phyloP scores from a whole-genome alignment of 64 coral and sea anemone genomes.

The Dendronephthya gigantea region DNA sequence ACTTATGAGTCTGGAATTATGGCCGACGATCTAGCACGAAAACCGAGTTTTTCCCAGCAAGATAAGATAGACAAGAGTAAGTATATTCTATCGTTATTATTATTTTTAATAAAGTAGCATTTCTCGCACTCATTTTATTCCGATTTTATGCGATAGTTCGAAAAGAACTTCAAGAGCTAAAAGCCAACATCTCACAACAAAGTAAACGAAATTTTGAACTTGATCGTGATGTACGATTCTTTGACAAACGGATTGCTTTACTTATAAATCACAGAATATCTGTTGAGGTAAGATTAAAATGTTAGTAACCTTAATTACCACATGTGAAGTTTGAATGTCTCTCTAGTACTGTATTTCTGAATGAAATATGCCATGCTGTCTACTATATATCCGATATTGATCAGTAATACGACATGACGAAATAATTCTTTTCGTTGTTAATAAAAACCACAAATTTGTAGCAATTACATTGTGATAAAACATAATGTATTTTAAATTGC shows the following conservation, averaged over 20 bases:
- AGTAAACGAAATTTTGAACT: conserved; percentile 94
- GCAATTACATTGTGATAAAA: neutral
- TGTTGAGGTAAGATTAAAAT: conserved; percentile 77
- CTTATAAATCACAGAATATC: conserved; percentile 85
- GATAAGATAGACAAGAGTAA: neutral
- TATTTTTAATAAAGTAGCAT: neutral
- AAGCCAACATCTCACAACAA: conserved; percentile 74
- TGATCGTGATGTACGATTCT: conserved; percentile 81
- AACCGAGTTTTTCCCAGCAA: neutral
- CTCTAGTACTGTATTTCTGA: neutral
- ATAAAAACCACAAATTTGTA: neutral
- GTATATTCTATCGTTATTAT: neutral
- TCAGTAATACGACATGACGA: neutral
- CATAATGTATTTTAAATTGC: neutral
- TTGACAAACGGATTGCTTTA: conserved; percentile 86
- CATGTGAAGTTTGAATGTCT: neutral
- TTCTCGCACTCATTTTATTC: neutral
- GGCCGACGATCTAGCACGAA: neutral
- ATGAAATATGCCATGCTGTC: neutral
- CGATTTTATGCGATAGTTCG: conserved; percentile 45
- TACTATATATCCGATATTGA: neutral
- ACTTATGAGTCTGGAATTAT: neutral
- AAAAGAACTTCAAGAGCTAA: conserved; percentile 54
- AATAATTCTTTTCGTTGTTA: neutral
- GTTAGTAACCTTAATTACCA: no score